Conservation (phyloP, 2,888 invertebrate species). For the Omphaloscelis lunosa region DNA sequence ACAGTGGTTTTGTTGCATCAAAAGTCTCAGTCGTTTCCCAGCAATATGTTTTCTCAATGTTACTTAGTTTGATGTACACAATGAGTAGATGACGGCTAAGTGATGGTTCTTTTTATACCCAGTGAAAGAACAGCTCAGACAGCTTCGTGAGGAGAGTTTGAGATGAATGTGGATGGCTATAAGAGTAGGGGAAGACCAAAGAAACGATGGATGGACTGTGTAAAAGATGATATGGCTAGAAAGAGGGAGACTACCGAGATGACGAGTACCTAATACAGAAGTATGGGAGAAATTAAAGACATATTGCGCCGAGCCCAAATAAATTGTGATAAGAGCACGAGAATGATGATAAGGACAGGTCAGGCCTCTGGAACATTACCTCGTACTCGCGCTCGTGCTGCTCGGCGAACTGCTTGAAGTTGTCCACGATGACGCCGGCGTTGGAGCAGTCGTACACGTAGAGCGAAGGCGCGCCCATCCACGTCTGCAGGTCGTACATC, state of each 20-base stretch:
- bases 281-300: not conserved
- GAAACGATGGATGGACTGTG: not conserved
- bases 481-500: slow-evolving; percentile 99
- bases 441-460: slow-evolving; percentile 99
- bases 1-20: not conserved
- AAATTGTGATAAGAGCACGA: not conserved
- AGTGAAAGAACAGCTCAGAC: not conserved
- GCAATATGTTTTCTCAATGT: not conserved
- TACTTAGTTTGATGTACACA: not conserved
- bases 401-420: slow-evolving; percentile 96
- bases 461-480: slow-evolving; percentile 99
- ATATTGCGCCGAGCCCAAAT: not conserved
- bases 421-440: slow-evolving; percentile 98
- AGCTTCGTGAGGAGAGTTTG: not conserved
- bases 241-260: not conserved
- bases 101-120: not conserved
- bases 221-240: not conserved
- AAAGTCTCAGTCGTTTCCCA: not conserved
- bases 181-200: not conserved
- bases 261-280: not conserved
- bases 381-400: slow-evolving; percentile 95
- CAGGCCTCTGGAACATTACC: slow-evolving; percentile 63
- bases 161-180: not conserved
- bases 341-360: not conserved
- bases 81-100: not conserved